Base-by-base conservation (phyloP, 2,797 vertebrate genomes). In the Hydrocynus forskahlii region DNA sequence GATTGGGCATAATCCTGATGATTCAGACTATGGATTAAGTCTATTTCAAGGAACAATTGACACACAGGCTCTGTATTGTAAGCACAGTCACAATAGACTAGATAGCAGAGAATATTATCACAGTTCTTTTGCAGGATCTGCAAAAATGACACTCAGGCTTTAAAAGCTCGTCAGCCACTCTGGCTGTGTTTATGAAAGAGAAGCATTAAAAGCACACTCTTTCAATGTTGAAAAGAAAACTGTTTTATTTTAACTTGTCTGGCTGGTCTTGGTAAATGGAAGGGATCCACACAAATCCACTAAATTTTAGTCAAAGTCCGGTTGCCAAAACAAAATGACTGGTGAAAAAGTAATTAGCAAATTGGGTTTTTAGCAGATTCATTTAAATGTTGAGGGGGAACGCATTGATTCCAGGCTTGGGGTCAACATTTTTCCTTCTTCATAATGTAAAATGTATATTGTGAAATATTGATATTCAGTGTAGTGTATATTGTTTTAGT, bases 111-210 rank as follows among this genome's bases (percentile, higher is more conserved):
- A 70, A 76, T 76, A 63, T 40, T 29, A 13, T 29, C 8, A 29
- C 59, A 25, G 21, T 25, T 62, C 10, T 23, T 62, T 62, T 62
- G 10, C 14, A 63, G 62, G 1, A 63, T 14, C 23, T 16, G 78
- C 81, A 82, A 83, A 85, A 78, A 85, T 70, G 62, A 80, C 85
- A 88, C 79, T 83, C 29, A 29, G n/a, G 60, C 45, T 86, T 88
- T 86, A 83, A 88, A 79, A 78, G 75, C 70, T 72, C 86, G 68
- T 86, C 85, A 85, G 85, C 68, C 74, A 78, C 76, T 69, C n/a
- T 1, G 68, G 62, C 74, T 75, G 10, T 77, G 85, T 84, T 88
- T 84, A 85, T 81, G 57, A 7, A 63, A 64, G n/a, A 71, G 10
- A 76, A 50, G 45, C 62, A 38, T 81, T 17, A 13, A 62, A 62